Base-by-base conservation (phyloP, 2,888 invertebrate genomes). In the Papilio elwesi region DNA sequence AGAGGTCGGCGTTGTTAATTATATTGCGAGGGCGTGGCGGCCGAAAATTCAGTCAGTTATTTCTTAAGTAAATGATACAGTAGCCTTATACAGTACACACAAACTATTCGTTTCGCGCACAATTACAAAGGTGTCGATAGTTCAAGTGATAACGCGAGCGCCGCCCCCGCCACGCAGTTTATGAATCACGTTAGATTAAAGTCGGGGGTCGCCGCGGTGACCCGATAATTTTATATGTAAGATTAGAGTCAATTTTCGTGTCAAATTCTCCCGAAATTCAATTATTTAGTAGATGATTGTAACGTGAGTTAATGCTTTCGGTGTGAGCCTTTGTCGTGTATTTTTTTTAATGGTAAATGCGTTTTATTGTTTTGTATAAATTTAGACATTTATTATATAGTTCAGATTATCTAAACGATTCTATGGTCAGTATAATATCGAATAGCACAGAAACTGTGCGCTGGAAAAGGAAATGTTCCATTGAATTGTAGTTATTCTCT, bases 201-300 rank as follows among this genome's bases (percentile, higher is more conserved):
- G 16, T 16, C 49, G 49, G 64, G 59, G 59, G 43, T 43, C 55
- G 67, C 53, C 67, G 67, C 53, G 53, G 64, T 81, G n/a, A 43
- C 59, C 59, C 38, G 59, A 43, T 43, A 15, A 38, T 9, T 62
- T 78, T 87, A 87, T 85, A 84, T 80, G 90, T 92, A 92, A 90
- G 87, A 87, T 89, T 89, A 90, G 88, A 84, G 92, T 92, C 90
- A 92, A 93, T 92, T 92, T 90, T 92, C 88, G 90, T 90, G 91
- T 92, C 90, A 92, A 92, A 93, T 92, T 93, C 93, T 93, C 93
- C 93, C 93, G 92, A 93, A 92, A 93, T 91, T 93, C 93, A 93
- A 93, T 93, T 93, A 93, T 88, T 92, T 90, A 90, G 92, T 92
- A 92, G 91, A 82, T 71, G 80, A 78, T 81, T 49, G 77, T 78